Conservation (phyloP, 23 tunicate species). For the Halocynthia roretzi region DNA sequence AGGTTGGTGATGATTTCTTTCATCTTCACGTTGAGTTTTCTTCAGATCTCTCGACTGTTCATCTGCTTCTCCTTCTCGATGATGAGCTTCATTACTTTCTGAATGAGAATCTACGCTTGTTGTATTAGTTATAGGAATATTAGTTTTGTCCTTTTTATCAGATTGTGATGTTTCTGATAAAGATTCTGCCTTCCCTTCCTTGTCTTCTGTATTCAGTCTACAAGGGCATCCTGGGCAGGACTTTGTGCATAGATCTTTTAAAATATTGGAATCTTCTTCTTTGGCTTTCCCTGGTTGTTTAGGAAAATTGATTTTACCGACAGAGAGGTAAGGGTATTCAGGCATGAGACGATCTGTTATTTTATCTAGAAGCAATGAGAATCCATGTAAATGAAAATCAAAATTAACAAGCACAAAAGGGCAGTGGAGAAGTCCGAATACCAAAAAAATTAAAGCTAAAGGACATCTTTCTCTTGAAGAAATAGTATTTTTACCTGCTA, state of each 20-base stretch:
- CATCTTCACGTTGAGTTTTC: background rate
- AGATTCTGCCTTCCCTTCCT: background rate
- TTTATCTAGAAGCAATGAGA: background rate
- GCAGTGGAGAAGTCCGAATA: too few species aligned
- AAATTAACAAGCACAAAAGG: too few species aligned
- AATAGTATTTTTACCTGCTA: background rate
- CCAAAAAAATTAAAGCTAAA: too few species aligned
- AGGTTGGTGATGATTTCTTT: background rate
- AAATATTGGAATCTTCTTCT: slow-evolving; percentile 1
- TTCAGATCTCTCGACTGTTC: too few species aligned
- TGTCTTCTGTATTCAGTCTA: background rate
- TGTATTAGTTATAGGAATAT: too few species aligned
- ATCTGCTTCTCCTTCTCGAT: too few species aligned
- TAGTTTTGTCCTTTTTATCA: too few species aligned
- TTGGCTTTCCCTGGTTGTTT: slow-evolving; percentile 17
- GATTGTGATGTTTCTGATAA: too few species aligned
- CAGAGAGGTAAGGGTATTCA: slow-evolving; percentile 32
- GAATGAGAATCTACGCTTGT: too few species aligned
- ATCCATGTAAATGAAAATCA: background rate
- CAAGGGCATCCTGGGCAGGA: slow-evolving; percentile 77
- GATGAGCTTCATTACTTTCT: too few species aligned
- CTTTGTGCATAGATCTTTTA: slow-evolving; percentile 32
- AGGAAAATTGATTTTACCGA: slow-evolving; percentile 25
- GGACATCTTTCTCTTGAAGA: too few species aligned
- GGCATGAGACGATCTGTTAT: background rate